phyloP scores from a whole-genome alignment of 2,113 vertebrate species.

The Gnathonemus longibarbis region DNA sequence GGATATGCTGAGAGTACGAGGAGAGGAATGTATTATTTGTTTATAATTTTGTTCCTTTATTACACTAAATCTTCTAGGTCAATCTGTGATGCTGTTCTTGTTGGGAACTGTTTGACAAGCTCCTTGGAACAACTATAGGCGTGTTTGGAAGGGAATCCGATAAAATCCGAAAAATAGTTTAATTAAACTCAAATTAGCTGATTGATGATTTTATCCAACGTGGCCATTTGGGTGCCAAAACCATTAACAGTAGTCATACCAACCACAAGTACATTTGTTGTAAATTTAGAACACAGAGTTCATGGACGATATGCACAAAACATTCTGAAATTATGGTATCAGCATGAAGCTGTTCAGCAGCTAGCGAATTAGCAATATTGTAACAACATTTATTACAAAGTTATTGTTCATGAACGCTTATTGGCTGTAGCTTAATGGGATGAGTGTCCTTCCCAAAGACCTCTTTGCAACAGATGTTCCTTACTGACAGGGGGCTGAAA shows the following conservation, averaged over 20 bases:
- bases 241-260: neutral
- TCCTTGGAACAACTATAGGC: neutral
- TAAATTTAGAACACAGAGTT: neutral
- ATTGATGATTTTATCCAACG: neutral
- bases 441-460: neutral
- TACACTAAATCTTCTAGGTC: neutral
- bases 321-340: neutral
- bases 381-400: neutral
- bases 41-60: neutral
- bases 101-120: neutral
- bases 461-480: neutral
- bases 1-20: neutral
- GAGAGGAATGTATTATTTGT: neutral
- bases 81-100: neutral
- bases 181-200: neutral
- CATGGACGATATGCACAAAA: neutral
- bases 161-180: neutral
- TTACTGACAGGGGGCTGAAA: neutral
- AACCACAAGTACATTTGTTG: neutral
- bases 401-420: neutral
- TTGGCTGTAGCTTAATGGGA: neutral
- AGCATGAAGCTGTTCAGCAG: neutral
- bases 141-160: neutral
- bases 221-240: neutral
- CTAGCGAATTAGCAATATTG: neutral